Evolutionary conservation across 64 coral and sea anemone species (phyloP).

Genomic region (Montipora cactus): DNA sequence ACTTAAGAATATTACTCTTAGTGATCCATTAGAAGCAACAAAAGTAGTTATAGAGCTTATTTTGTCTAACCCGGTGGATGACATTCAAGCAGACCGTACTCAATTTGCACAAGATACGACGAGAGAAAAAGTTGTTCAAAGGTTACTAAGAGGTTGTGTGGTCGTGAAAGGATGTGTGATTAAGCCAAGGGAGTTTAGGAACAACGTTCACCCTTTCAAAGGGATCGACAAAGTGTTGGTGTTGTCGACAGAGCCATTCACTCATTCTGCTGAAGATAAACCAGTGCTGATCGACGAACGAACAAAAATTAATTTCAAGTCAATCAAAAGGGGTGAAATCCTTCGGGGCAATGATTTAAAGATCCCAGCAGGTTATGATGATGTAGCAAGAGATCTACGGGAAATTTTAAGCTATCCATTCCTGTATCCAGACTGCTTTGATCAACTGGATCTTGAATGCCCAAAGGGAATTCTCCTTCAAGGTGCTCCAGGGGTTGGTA

Average conservation of each 20-base stretch:
- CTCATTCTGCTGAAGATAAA: constrained; percentile 12
- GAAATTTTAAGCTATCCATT: constrained; percentile 86
- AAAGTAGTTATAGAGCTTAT: not conserved
- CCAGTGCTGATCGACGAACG: constrained; percentile 53
- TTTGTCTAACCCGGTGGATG: not conserved
- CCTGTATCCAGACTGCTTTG: constrained; percentile 85
- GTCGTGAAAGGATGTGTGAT: constrained; percentile 15
- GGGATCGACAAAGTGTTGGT: constrained; percentile 35
- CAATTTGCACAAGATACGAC: not conserved
- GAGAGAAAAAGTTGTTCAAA: not conserved
- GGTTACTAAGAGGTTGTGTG: not conserved
- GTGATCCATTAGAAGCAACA: constrained; percentile 20
- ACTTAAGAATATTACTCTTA: constrained; percentile 5
- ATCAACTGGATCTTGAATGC: constrained; percentile 70
- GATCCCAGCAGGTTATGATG: constrained; percentile 77
- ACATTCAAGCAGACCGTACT: not conserved
- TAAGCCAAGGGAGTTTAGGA: constrained; percentile 23
- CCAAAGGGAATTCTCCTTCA: constrained; percentile 92
- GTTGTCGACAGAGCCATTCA: constrained; percentile 27
- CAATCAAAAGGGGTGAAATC: constrained; percentile 7
- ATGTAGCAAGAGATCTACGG: constrained; percentile 42
- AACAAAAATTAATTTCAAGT: constrained; percentile 60
- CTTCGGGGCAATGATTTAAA: not conserved
- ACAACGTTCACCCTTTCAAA: not conserved
- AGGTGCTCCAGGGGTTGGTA: constrained; percentile 91